Percentiles rank a stretch among this genome's conserved stretches.
Evolutionary conservation across 2,797 vertebrate species (phyloP).

Genomic region (Crocodylus rhombifer): DNA sequence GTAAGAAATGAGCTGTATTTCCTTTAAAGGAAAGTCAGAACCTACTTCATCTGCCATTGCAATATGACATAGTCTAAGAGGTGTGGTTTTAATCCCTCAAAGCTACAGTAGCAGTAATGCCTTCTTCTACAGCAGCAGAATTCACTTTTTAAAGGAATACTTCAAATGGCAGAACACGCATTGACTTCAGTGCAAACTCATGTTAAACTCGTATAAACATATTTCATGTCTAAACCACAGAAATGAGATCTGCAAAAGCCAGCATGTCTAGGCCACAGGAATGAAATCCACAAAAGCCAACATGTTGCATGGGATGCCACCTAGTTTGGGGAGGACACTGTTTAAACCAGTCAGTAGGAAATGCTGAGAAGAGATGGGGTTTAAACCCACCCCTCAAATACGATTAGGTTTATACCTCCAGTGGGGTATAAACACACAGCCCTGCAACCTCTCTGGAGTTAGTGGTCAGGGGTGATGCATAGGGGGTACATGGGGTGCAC

Average conservation of each 20-base stretch:
- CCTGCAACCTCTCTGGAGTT: too few relatives aligned
- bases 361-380: neutral
- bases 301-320: too few relatives aligned
- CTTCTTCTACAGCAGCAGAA: constrained; percentile 54
- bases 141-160: constrained; percentile 65
- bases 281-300: too few relatives aligned
- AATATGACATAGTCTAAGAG: constrained; percentile 29
- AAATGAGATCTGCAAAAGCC: neutral
- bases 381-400: neutral
- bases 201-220: too few relatives aligned
- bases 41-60: constrained; percentile 52
- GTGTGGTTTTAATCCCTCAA: constrained; percentile 66
- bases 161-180: constrained; percentile 59
- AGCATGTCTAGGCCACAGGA: neutral
- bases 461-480: too few relatives aligned
- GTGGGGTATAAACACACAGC: too few relatives aligned
- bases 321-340: too few relatives aligned
- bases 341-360: too few relatives aligned
- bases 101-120: constrained; percentile 59
- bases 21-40: constrained; percentile 54
- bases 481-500: too few relatives aligned
- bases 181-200: constrained; percentile 5
- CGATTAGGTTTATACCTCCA: too few relatives aligned
- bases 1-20: constrained; percentile 57
- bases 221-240: too few relatives aligned